phyloP scores from a whole-genome alignment of 2,113 vertebrate genomes.

The Dromiciops gliroides region DNA sequence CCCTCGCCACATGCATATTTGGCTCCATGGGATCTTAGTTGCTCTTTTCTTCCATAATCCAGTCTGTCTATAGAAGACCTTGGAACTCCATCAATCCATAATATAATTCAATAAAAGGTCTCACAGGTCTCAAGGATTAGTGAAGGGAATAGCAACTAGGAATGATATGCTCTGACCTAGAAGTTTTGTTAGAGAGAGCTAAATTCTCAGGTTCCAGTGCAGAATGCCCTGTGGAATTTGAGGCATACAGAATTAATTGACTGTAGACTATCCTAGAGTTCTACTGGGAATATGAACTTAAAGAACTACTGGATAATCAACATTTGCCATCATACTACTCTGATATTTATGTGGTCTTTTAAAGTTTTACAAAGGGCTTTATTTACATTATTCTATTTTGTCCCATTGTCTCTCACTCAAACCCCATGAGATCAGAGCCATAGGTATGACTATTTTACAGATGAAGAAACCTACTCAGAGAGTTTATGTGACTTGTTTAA shows the following conservation, averaged over 20 bases:
- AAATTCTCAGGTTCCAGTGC: background rate
- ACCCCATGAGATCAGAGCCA: no score
- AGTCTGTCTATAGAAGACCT: background rate
- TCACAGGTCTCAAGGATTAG: background rate
- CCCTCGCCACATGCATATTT: background rate
- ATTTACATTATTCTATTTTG: no score
- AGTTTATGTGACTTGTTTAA: no score
- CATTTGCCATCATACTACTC: background rate
- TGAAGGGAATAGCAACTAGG: background rate
- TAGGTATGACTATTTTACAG: no score
- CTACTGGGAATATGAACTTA: background rate
- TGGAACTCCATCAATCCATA: background rate
- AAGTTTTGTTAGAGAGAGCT: background rate
- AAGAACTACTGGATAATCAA: background rate
- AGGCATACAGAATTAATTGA: background rate
- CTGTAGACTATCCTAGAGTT: background rate
- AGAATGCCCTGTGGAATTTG: background rate
- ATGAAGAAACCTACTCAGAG: no score
- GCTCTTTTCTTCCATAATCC: background rate
- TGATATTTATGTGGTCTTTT: background rate
- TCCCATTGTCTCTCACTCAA: no score
- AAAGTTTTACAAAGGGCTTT: background rate
- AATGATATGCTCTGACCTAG: background rate
- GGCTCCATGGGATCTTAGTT: constrained; percentile 14
- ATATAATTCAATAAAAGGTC: background rate